Base-by-base conservation (phyloP, 2,888 invertebrate species). In the Balanococcus diminutus region DNA sequence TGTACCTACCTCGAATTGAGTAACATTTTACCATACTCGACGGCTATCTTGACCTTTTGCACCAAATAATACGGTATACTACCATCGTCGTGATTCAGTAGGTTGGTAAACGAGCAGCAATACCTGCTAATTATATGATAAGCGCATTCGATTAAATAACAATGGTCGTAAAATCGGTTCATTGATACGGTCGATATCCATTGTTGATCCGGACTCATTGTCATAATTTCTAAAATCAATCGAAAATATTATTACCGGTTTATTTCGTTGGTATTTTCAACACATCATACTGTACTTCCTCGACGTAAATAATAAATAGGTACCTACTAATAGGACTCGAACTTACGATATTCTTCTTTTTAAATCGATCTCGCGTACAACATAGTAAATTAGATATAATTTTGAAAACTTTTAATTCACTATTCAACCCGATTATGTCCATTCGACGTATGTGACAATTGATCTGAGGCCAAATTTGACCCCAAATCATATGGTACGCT, bases 141-240 rank as follows among this genome's bases (percentile, higher is more conserved):
- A 79, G 84, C 84, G 75, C 84, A 84, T 75, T 84, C 84, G 72
- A 84, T 84, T 22, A 84, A 46, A 19, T 84, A 79, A 79, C 84
- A 84, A 75, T 84, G 79, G 28, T 84, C 84, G 46, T 72, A 84
- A 75, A 84, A 84, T 67, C 84, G 75, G 46, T 84, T 84, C 84
- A 84, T 84, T 4, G 84, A 84, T 36, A 72, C 75, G 6, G 84
- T 84, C 84, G 84, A 84, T 28, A 84, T 75, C 84, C 84, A 84
- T 75, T 84, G 84, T 46, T 72, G 75, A 25, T 84, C 75, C 16
- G 84, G 46, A 75, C 84, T 84, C 84, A 75, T 84, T 4, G 75
- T 75, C 75, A 75, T 75, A 75, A 75, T 75, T 75, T n/a, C 75
- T 75, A 19, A 75, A 67, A 67, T 9, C 16, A 75, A 31, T 67